phyloP scores from a whole-genome alignment of 2,888 invertebrate genomes.

The Cataglyphis altisquamis region DNA sequence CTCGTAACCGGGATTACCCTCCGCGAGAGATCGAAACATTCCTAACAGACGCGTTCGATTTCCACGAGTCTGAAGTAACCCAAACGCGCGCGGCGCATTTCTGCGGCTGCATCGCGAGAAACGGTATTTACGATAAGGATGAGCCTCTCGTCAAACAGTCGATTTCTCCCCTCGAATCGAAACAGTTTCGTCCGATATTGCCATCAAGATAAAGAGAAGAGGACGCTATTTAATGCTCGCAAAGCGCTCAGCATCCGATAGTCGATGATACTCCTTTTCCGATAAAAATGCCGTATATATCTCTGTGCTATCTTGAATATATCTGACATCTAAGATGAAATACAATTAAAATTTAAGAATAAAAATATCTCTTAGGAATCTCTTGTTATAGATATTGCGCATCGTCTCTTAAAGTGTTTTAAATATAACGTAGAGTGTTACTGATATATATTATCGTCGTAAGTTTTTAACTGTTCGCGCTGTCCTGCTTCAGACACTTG shows the following conservation, averaged over 20 bases:
- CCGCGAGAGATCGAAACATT: slow-evolving; percentile 44
- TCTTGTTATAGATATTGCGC: background rate
- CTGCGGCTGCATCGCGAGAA: slow-evolving; percentile 31
- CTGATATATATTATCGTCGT: slow-evolving; percentile 3
- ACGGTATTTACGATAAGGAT: slow-evolving; percentile 80
- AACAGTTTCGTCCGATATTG: slow-evolving; percentile 80
- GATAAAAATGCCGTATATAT: background rate
- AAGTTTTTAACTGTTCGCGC: background rate
- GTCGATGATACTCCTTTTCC: background rate
- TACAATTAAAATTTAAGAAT: background rate
- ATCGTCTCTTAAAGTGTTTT: background rate
- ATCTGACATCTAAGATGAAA: background rate
- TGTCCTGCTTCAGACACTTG: background rate
- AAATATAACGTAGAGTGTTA: background rate
- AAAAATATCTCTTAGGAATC: background rate
- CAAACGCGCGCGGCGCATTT: background rate
- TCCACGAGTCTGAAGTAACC: slow-evolving; percentile 1
- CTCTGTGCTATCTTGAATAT: background rate
- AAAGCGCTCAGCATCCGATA: background rate
- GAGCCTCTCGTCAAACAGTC: slow-evolving; percentile 78
- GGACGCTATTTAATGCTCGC: background rate
- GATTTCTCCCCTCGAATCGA: slow-evolving; percentile 58
- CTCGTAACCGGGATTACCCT: slow-evolving; percentile 42
- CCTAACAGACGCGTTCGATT: slow-evolving; percentile 39
- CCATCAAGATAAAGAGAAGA: slow-evolving; percentile 63